Evolutionary conservation across 2,113 vertebrate species (phyloP), one percentile per base, ranked within the genome.

Genomic region (Syngnathus typhle): DNA sequence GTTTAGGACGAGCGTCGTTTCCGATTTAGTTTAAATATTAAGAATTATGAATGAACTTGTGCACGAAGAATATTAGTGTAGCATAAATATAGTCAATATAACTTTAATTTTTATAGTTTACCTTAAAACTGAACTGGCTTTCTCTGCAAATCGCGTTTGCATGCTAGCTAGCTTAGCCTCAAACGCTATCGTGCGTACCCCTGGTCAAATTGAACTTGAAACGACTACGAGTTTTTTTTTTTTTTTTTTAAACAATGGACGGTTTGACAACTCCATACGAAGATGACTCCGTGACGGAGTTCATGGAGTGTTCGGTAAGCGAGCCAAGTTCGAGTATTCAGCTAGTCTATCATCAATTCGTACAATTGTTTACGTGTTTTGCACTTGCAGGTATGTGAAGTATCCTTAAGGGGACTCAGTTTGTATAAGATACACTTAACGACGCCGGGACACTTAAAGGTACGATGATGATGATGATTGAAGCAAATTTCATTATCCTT

Each of bases 351-450:
- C 11, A 5, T n/a, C 27, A 41, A 5, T 19, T 19, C 47, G 7
- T 21, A 10, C 32, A 10, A 61, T 0, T n/a, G 7, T 52, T 23
- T 18, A 5, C 43, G 0, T 23, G 58, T 37, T 27, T 71, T 6
- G 1, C 69, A 7, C 79, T 68, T 52, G 36, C 56, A 92, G 91
- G 60, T 90, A 9, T 92, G 91, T 78, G 81, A 89, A 1, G 89
- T 88, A 79, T 88, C 85, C 69, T 80, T 92, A 52, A 82, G 82
- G 21, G 88, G 89, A 2, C 84, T 90, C 0, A 89, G 84, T 3
- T 76, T 89, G 70, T 91, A 85, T 73, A 92, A 90, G 77, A 88
- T 92, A 67, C 91, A 92, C 64, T 56, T 90, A 83, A 92, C 90
- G 1, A 85, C 89, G 15, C 39, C 75, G 19, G 84, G 82, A 54